Conservation (phyloP, 2,797 vertebrate species). For the Enteromius viviparus region DNA sequence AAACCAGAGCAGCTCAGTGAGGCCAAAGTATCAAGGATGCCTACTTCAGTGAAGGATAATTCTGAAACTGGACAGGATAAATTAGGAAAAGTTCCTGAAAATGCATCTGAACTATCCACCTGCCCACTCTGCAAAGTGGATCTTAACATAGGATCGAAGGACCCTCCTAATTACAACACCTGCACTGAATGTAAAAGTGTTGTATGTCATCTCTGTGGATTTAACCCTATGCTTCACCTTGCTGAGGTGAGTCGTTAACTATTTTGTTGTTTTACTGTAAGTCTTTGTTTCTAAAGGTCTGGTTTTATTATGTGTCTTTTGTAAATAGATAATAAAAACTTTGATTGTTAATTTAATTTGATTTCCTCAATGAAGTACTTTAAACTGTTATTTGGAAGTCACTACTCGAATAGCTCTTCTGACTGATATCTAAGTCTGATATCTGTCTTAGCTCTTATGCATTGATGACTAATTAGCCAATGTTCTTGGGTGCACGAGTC, state of each 20-base stretch:
- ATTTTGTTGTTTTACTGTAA: background rate
- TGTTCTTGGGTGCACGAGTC: constrained; percentile 22
- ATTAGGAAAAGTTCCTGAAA: constrained; percentile 7
- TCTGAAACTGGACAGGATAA: background rate
- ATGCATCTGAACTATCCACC: constrained; percentile 55
- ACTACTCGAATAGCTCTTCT: background rate
- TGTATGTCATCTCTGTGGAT: constrained; percentile 97
- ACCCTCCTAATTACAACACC: constrained; percentile 87
- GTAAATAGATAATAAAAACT: background rate
- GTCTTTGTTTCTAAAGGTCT: background rate
- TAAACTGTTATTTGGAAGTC: background rate
- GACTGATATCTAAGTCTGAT: constrained; percentile 9
- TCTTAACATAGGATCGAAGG: constrained; percentile 83
- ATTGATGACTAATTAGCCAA: constrained; percentile 34
- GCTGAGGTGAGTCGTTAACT: constrained; percentile 51
- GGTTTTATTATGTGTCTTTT: constrained; percentile 4
- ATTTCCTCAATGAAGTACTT: background rate
- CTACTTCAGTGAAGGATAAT: constrained; percentile 34
- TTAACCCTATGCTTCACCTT: constrained; percentile 74
- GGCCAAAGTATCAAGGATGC: constrained; percentile 5
- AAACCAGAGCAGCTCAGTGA: constrained; percentile 29
- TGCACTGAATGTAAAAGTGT: constrained; percentile 91
- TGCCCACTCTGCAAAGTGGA: constrained; percentile 91
- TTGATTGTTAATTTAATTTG: background rate
- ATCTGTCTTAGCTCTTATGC: background rate